A percentile compares a stretch with the other conserved stretches of the same genome.
These are phyloP conservation scores for Pitangus sulphuratus DNA, from an alignment of 2,797 vertebrate species.

Conservation along the genomic window DNA sequence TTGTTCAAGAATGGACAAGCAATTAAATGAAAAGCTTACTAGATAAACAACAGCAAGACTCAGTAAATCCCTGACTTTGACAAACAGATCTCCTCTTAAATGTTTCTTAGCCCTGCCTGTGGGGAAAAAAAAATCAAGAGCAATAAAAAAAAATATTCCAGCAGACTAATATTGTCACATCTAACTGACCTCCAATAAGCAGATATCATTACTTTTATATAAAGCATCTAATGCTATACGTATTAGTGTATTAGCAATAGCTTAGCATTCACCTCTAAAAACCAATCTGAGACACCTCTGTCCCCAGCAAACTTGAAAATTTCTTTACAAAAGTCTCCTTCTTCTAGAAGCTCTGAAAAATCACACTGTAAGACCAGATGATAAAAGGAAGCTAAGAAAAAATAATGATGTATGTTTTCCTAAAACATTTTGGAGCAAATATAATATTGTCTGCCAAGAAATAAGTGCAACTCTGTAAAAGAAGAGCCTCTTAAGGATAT, in stretches of 20 bases:
- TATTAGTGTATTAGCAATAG: not conserved
- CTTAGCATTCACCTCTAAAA: not conserved
- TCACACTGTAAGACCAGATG: not conserved
- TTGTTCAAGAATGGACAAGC: not conserved
- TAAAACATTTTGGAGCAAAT: not conserved
- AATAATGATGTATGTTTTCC: not conserved
- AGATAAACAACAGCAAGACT: not conserved
- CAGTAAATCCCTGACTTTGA: not conserved
- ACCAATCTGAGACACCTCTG: not conserved
- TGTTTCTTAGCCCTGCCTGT: not conserved
- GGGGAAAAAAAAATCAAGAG: not conserved
- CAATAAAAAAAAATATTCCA: not conserved
- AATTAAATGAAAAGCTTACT: not conserved
- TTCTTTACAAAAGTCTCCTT: not conserved
- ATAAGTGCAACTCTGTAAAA: not conserved
- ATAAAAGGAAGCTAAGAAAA: not conserved
- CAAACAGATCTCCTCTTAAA: not conserved
- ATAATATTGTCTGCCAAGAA: not conserved
- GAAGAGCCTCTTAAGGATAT: not conserved
- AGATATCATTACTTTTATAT: not conserved
- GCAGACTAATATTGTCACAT: not conserved
- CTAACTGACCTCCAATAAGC: accelerated
- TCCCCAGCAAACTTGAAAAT: not conserved
- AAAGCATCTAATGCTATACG: not conserved
- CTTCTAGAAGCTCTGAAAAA: not conserved